These are phyloP conservation scores for Actinia equina DNA, from an alignment of 64 coral and sea anemone species.

Conservation along the genomic window DNA sequence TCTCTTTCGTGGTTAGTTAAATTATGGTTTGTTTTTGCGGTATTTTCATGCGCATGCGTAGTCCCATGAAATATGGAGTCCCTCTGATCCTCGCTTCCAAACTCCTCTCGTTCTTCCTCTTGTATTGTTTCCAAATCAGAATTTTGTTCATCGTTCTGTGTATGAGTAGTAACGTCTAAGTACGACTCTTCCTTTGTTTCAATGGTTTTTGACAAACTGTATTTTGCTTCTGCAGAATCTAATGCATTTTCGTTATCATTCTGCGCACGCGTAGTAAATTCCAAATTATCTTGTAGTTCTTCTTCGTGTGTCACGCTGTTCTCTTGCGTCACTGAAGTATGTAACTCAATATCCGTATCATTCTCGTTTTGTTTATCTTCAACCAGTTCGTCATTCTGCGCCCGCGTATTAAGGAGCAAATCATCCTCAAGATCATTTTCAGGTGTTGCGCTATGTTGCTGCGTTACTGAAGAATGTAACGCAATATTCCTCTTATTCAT, in stretches of 20 bases:
- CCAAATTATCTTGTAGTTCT: no score
- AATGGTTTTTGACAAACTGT: background rate
- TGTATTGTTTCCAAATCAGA: no score
- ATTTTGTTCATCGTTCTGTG: background rate
- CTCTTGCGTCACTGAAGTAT: no score
- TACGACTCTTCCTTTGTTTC: background rate
- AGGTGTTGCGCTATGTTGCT: no score
- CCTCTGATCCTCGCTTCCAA: background rate
- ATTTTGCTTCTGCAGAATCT: background rate
- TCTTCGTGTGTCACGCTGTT: no score
- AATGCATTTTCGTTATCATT: no score
- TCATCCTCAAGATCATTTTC: no score
- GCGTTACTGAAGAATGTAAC: no score
- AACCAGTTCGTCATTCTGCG: background rate
- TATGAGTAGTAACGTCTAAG: background rate
- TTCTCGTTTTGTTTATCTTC: background rate
- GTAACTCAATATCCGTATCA: background rate
- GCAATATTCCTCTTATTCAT: background rate
- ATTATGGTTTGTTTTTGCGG: background rate
- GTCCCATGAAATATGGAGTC: background rate
- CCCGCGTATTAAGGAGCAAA: no score
- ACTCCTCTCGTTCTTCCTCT: background rate
- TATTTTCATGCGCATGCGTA: background rate
- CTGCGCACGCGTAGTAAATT: no score
- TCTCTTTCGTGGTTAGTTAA: background rate